Base-by-base conservation (phyloP, 2,888 invertebrate genomes). In the Euspilapteryx auroguttella region DNA sequence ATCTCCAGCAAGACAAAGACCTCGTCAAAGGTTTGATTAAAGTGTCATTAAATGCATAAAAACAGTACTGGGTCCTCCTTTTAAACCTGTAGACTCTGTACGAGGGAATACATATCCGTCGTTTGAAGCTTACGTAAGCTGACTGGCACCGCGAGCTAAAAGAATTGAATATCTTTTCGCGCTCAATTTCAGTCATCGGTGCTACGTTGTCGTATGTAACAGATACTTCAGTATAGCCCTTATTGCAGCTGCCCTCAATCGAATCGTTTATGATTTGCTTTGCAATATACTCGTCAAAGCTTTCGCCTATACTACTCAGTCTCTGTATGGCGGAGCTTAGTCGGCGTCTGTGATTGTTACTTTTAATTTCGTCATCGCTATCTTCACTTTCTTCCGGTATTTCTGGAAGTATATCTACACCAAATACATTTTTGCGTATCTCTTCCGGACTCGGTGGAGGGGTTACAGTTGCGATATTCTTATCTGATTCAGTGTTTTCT, bases 371-470 rank as follows among this genome's bases (percentile, higher is more conserved):
- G 8, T 61, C 61, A 21, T 37, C 39, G 1, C 41, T 35, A 7
- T 39, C 38, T 7, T 56, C 56, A 21, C 62, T 73, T 43, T 77
- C 78, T 46, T 79, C 79, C 3, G 69, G 68, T 46, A 79, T 79
- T 49, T 77, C 69, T 13, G 79, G 78, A 31, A 79, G 46, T 41
- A 78, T 71, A 42, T 78, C 69, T 24, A 78, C 73, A 3, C 78
- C 78, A 37, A 68, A 71, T 23, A 73, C 55, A 35, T 69, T 75
- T 43, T 65, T 57, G 28, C 66, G 52, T 33, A 62, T 75, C 38
- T 76, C 73, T 38, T 76, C 75, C 9, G 69, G 69, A 35, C 68
- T 69, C 12, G 68, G 68, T 4, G 69, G 73, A 21, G 71, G 71
- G 8, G 71, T 73, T 12, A 64, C 57, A 20, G 64, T 73, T 14